These are phyloP conservation scores for Colossoma macropomum DNA, from an alignment of 2,113 vertebrate species.

Conservation along the genomic window DNA sequence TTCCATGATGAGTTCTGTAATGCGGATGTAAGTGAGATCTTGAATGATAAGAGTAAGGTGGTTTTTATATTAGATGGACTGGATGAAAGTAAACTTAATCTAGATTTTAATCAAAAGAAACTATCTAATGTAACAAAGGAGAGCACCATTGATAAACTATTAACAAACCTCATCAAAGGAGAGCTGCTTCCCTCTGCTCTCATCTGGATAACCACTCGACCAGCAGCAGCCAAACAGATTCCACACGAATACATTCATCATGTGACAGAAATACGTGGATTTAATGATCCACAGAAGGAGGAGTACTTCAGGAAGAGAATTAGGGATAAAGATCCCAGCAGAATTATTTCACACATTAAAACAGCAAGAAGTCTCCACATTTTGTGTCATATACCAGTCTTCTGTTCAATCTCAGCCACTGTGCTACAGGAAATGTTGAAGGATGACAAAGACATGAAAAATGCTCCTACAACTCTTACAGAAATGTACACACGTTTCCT, in stretches of 20 bases:
- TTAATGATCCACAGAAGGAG: slow-evolving; percentile 5
- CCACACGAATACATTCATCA: not conserved
- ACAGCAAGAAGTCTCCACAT: not conserved
- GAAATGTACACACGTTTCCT: slow-evolving; percentile 5
- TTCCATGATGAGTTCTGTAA: not conserved
- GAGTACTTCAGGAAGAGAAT: slow-evolving; percentile 19
- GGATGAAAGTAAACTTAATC: not conserved
- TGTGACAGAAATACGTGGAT: slow-evolving; percentile 12
- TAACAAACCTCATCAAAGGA: not conserved
- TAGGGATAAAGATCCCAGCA: not conserved
- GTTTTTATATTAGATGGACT: not conserved
- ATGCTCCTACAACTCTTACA: slow-evolving; percentile 8
- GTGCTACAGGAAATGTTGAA: slow-evolving; percentile 10
- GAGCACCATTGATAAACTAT: not conserved
- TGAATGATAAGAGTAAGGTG: not conserved
- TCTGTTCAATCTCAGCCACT: not conserved
- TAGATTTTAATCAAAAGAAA: not conserved
- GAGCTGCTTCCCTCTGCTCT: not conserved
- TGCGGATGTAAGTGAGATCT: not conserved
- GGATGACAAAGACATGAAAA: not conserved
- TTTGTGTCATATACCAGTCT: slow-evolving; percentile 2
- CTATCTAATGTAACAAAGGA: not conserved
- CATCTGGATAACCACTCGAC: not conserved
- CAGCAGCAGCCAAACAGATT: not conserved
- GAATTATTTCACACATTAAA: not conserved